Conservation (phyloP, 2,113 vertebrate genomes). For the Sebastes schlegelii region DNA sequence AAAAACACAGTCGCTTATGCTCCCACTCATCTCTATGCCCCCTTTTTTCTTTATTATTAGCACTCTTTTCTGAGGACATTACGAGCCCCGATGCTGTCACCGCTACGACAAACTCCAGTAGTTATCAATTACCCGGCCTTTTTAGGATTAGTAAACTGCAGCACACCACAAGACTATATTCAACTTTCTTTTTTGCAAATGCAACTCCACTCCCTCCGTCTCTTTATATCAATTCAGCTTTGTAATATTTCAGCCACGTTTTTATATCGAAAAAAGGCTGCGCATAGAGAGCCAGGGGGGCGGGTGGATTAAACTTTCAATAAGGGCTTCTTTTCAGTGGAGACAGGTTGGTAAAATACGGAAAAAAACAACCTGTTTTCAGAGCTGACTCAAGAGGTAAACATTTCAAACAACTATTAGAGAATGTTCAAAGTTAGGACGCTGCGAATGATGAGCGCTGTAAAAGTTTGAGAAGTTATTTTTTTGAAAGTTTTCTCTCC, state of each 20-base stretch:
- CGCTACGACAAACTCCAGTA: conserved; percentile 2
- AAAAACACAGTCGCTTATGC: conserved; percentile 48
- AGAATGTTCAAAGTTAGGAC: background rate
- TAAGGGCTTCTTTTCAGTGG: conserved; percentile 26
- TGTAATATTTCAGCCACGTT: conserved; percentile 36
- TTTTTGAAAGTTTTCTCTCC: background rate
- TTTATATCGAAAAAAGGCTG: conserved; percentile 3
- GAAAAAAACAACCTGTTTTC: background rate
- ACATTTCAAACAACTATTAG: conserved; percentile 40
- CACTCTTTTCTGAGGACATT: conserved; percentile 10
- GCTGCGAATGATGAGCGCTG: background rate
- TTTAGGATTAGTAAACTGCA: conserved; percentile 20
- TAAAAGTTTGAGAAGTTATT: background rate
- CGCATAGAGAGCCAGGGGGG: conserved; percentile 19
- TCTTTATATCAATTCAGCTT: conserved; percentile 15
- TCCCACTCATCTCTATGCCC: conserved; percentile 41
- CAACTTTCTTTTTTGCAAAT: conserved; percentile 3
- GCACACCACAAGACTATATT: conserved; percentile 3
- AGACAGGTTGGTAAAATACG: conserved; percentile 19
- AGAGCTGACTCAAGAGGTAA: conserved; percentile 38
- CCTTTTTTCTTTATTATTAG: conserved; percentile 30
- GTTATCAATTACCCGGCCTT: conserved; percentile 34
- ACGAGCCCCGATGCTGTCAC: conserved; percentile 12
- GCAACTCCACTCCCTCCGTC: background rate
- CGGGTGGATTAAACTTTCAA: conserved; percentile 30